A percentile compares a stretch with the other conserved stretches of the same genome.
These are phyloP conservation scores for Brachystomella parvula DNA, from an alignment of 1,140 invertebrate species.

Conservation along the genomic window DNA sequence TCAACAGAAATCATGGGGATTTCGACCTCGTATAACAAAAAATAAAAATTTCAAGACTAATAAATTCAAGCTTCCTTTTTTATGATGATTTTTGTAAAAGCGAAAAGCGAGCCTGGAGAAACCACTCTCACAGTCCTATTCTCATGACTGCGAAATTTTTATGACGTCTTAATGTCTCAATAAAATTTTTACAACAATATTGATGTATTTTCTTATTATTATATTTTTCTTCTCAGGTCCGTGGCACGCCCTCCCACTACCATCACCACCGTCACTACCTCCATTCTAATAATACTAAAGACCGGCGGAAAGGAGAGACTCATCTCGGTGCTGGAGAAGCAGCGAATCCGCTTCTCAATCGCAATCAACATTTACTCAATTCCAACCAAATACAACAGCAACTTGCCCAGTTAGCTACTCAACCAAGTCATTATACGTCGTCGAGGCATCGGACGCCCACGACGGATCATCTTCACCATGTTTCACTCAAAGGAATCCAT, in stretches of 20 bases:
- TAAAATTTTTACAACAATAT: conserved; percentile 7
- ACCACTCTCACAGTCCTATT: neutral
- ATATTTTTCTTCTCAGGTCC: conserved; percentile 21
- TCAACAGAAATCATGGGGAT: no score
- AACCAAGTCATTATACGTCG: conserved; percentile 7
- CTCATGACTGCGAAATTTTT: conserved; percentile 9
- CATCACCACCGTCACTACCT: conserved; percentile 28
- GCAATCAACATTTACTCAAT: conserved; percentile 18
- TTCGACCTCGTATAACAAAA: no score
- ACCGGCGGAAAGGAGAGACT: conserved; percentile 32
- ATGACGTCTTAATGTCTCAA: conserved; percentile 1
- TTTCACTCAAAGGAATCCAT: conserved; percentile 36
- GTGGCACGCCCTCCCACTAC: conserved; percentile 26
- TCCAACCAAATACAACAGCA: conserved; percentile 8
- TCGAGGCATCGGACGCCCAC: conserved; percentile 30
- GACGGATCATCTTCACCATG: conserved; percentile 36
- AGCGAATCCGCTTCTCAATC: conserved; percentile 34
- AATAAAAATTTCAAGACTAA: neutral
- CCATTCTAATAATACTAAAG: conserved; percentile 17
- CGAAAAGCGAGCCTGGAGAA: conserved; percentile 6
- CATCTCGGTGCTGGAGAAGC: conserved; percentile 29
- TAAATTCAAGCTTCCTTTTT: conserved; percentile 2
- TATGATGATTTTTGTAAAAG: conserved; percentile 10
- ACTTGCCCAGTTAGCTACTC: neutral
- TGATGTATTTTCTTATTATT: conserved; percentile 9